Evolutionary conservation across 2,113 vertebrate species (phyloP), one percentile per base, ranked within the genome.

Genomic region (Macrotis lagotis): DNA sequence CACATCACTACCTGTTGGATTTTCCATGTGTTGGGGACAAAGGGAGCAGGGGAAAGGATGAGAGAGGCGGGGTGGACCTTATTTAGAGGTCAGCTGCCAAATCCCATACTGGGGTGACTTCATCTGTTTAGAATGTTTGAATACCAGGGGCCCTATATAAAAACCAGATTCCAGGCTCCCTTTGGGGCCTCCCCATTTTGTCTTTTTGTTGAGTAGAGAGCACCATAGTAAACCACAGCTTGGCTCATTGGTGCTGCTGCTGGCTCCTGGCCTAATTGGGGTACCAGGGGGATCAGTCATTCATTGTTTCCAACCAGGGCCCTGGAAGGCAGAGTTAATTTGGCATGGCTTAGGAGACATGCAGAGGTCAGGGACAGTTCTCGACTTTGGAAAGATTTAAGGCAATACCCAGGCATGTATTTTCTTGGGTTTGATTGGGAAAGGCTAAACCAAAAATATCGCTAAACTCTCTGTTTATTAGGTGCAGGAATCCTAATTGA

Each of bases 251-350:
- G 96, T 91, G 93, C 94, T 92, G 95, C 90, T 91, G 53, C 95
- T 97, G 97, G 97, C 97, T 95, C 48, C 2, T 0, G 0, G 95
- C 97, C 97, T 97, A 96, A 97, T 93, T 98, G 96, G 96, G 91
- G 94, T 97, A 92, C 91, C 22, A 0, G 91, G 94, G 96, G 92
- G 96, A 97, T 94, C 92, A 93, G 96, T 96, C 74, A 8, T 44
- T 90, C 90, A 88, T 93, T 92, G 90, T 97, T 96, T 88, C 89
- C n/a, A 14, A 24, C 50, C 16, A 51, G 31, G 91, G 83, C 50
- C 51, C 88, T 92, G 49, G 95, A 90, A 95, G 91, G 92, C 96
- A 92, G 93, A 88, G 93, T 91, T 92, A 91, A 25, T 91, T 91
- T 96, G 96, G 95, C 95, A 96, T 83, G 66, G n/a, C n/a, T 44